Evolutionary conservation across 2,797 vertebrate genomes (phyloP).

Genomic region (Sorex maritimensis): DNA sequence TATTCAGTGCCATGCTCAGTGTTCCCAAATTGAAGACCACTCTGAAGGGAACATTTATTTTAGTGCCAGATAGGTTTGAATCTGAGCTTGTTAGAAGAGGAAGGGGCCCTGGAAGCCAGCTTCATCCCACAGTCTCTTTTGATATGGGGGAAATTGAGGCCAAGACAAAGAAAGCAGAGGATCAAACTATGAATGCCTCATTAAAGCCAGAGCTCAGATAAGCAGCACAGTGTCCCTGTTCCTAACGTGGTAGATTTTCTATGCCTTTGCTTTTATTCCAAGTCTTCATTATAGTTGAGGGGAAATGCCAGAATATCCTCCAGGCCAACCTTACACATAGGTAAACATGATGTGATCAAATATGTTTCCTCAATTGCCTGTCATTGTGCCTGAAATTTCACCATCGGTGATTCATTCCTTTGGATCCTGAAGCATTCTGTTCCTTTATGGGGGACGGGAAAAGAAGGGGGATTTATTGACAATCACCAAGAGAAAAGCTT

Average conservation of each 20-base stretch:
- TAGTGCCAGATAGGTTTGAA: background rate
- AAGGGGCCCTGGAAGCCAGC: slow-evolving; percentile 40
- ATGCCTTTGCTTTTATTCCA: slow-evolving; percentile 66
- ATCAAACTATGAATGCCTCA: background rate
- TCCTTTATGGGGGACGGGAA: slow-evolving; percentile 15
- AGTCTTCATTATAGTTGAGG: slow-evolving; percentile 77
- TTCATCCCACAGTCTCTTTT: background rate
- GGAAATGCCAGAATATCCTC: slow-evolving; percentile 79
- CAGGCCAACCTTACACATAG: slow-evolving; percentile 76
- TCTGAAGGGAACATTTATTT: slow-evolving; percentile 30
- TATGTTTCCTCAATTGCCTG: slow-evolving; percentile 72
- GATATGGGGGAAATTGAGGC: slow-evolving; percentile 39
- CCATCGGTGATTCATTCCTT: slow-evolving; percentile 71
- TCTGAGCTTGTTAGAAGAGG: slow-evolving; percentile 48
- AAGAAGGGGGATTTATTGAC: slow-evolving; percentile 33
- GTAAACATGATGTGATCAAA: slow-evolving; percentile 82
- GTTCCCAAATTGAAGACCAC: background rate
- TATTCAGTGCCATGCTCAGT: background rate
- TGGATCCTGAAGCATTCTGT: slow-evolving; percentile 66
- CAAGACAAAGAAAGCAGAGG: slow-evolving; percentile 37
- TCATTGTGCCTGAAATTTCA: slow-evolving; percentile 79
- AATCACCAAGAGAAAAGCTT: slow-evolving; percentile 55
- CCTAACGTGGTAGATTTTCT: slow-evolving; percentile 59
- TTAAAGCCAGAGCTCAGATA: slow-evolving; percentile 56
- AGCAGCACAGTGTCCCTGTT: slow-evolving; percentile 38